Evolutionary conservation across 2,888 invertebrate genomes (phyloP).

Genomic region (Cantharis lateralis): DNA sequence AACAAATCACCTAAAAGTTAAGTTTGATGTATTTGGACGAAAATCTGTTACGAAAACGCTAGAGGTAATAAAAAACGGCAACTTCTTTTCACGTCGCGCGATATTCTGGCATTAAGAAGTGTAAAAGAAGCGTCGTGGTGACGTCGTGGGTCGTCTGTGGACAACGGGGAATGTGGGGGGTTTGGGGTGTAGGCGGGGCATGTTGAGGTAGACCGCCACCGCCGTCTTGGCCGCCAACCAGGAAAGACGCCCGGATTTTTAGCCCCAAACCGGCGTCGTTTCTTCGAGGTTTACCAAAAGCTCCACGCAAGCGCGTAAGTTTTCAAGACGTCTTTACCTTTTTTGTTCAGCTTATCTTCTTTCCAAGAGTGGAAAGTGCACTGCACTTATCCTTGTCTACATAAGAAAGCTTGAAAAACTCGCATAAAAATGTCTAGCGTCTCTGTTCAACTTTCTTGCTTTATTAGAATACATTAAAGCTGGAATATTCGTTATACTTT

Average conservation of each 20-base stretch:
- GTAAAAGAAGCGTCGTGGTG: conserved; percentile 50
- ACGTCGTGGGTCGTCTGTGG: conserved; percentile 45
- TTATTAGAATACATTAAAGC: neutral
- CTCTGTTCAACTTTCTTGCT: conserved; percentile 17
- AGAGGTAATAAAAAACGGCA: conserved; percentile 26
- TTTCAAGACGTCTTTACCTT: conserved; percentile 52
- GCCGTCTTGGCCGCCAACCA: conserved; percentile 58
- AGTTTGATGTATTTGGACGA: neutral
- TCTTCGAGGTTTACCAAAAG: conserved; percentile 59
- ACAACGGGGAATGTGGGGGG: conserved; percentile 40
- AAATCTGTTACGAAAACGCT: conserved; percentile 8
- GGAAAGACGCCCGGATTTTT: conserved; percentile 60
- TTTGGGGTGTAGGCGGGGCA: conserved; percentile 54
- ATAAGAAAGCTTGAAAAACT: conserved; percentile 19
- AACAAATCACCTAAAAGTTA: neutral
- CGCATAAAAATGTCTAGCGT: neutral
- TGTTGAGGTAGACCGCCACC: conserved; percentile 60
- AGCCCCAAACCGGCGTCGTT: conserved; percentile 59
- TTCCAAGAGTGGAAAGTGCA: conserved; percentile 18
- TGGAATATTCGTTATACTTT: neutral
- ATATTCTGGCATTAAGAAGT: conserved; percentile 57
- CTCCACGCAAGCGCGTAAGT: conserved; percentile 52
- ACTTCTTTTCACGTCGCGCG: conserved; percentile 55
- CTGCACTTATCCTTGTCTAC: conserved; percentile 28
- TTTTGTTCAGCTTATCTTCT: conserved; percentile 42